These are phyloP conservation scores for Greenwoodochromis staneri DNA, from an alignment of 2,113 vertebrate genomes.

Conservation along the genomic window DNA sequence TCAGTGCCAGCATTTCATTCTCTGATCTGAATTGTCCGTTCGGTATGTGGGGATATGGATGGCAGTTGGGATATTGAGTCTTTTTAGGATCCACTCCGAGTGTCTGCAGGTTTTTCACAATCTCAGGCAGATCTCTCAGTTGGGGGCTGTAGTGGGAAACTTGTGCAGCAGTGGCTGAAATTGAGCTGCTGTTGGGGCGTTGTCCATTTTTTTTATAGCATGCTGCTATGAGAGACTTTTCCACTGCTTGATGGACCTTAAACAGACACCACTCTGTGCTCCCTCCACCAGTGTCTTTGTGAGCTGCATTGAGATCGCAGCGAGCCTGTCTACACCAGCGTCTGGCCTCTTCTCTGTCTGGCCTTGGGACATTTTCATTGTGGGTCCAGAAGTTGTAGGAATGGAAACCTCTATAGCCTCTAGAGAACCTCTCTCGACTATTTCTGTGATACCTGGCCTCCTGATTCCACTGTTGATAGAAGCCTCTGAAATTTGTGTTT, in stretches of 20 bases:
- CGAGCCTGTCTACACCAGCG: constrained; percentile 75
- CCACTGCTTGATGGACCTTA: constrained; percentile 74
- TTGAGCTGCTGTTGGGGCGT: constrained; percentile 10
- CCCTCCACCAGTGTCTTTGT: constrained; percentile 18
- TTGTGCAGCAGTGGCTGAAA: constrained; percentile 40
- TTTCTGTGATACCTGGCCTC: constrained; percentile 28
- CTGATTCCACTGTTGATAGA: fast-evolving
- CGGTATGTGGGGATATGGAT: constrained; percentile 67
- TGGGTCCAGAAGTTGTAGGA: constrained; percentile 68
- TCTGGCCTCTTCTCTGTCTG: constrained; percentile 64
- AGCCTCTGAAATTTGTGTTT: background rate
- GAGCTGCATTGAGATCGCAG: constrained; percentile 70
- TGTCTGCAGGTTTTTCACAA: constrained; percentile 40
- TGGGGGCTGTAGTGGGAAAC: constrained; percentile 35
- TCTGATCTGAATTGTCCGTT: constrained; percentile 52
- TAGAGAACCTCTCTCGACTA: constrained; percentile 39
- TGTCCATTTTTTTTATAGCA: constrained; percentile 53
- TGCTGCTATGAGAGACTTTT: constrained; percentile 74
- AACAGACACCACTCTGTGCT: constrained; percentile 77
- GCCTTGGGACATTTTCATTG: constrained; percentile 31
- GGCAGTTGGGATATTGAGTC: constrained; percentile 74
- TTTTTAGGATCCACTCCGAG: constrained; percentile 68
- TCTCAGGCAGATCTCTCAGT: constrained; percentile 41
- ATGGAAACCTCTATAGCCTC: background rate
- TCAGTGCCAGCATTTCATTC: constrained; percentile 47